Conservation (phyloP, 2,113 vertebrate species). For the Pedetes capensis region DNA sequence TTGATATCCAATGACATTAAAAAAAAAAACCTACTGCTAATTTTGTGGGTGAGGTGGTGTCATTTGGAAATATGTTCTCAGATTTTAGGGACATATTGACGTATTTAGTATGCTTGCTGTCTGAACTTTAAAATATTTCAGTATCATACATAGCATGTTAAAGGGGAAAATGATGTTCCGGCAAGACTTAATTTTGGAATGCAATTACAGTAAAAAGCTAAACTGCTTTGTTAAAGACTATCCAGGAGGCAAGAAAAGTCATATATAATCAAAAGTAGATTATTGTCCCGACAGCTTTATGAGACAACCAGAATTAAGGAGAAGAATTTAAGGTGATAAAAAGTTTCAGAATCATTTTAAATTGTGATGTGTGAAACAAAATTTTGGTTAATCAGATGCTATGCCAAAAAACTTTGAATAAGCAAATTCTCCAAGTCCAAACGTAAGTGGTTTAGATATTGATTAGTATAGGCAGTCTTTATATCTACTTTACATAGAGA, state of each 20-base stretch:
- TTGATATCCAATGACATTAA: not conserved
- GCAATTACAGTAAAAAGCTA: conserved; percentile 54
- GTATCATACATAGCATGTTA: not conserved
- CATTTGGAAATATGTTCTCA: not conserved
- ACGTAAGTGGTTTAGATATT: not conserved
- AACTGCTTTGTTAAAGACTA: conserved; percentile 58
- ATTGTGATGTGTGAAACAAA: conserved; percentile 22
- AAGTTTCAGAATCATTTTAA: conserved; percentile 34
- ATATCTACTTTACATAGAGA: not conserved
- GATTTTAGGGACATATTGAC: not conserved
- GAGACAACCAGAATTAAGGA: conserved; percentile 29
- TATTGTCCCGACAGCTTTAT: conserved; percentile 48
- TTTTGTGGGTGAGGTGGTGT: not conserved
- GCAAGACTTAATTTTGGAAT: conserved; percentile 49
- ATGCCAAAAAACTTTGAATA: not conserved
- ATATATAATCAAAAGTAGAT: conserved; percentile 51
- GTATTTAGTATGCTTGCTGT: not conserved
- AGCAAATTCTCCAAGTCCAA: not conserved
- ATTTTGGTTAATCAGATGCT: not conserved
- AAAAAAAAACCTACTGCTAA: not conserved
- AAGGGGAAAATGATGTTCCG: conserved; percentile 36
- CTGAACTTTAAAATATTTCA: conserved; percentile 22
- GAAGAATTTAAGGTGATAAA: conserved; percentile 32
- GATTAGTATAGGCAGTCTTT: not conserved
- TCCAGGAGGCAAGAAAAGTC: conserved; percentile 28